phyloP scores from a whole-genome alignment of 2,113 vertebrate genomes.

The Ctenomys sociabilis region DNA sequence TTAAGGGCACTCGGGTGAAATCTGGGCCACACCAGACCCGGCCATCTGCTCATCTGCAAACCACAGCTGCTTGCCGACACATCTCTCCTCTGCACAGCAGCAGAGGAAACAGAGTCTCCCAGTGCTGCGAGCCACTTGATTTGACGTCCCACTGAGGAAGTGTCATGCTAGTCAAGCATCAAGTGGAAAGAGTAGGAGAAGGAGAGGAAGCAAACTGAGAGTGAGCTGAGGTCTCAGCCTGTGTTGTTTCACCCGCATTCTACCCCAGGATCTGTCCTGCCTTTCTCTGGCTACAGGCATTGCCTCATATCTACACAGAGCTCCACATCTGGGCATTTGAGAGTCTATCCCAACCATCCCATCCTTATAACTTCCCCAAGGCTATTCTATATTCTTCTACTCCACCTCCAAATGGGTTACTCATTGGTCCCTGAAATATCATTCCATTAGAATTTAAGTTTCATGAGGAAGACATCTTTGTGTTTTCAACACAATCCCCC shows the following conservation, averaged over 20 bases:
- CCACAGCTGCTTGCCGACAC: constrained; percentile 55
- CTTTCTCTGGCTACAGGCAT: not conserved
- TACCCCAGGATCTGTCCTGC: no score
- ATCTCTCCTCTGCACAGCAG: not conserved
- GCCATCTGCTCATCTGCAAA: constrained; percentile 73
- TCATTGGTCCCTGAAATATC: not conserved
- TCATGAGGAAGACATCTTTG: not conserved
- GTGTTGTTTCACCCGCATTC: not conserved
- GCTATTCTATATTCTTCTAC: not conserved
- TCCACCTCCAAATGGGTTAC: not conserved
- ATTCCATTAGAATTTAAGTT: not conserved
- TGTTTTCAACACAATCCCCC: not conserved
- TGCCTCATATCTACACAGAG: not conserved
- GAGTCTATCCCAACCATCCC: not conserved
- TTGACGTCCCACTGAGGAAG: not conserved
- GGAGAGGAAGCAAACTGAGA: not conserved
- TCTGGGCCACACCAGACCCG: constrained; percentile 58
- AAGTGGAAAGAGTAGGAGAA: not conserved
- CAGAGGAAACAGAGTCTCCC: not conserved
- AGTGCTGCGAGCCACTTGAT: not conserved
- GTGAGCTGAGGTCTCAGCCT: fast-evolving
- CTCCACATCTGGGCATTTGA: not conserved
- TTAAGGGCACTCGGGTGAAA: constrained; percentile 66
- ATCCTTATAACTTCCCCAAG: not conserved
- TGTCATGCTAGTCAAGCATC: not conserved